phyloP scores from a whole-genome alignment of 53 echinoderm and acorn worm genomes.

The Holothuria leucospilota region DNA sequence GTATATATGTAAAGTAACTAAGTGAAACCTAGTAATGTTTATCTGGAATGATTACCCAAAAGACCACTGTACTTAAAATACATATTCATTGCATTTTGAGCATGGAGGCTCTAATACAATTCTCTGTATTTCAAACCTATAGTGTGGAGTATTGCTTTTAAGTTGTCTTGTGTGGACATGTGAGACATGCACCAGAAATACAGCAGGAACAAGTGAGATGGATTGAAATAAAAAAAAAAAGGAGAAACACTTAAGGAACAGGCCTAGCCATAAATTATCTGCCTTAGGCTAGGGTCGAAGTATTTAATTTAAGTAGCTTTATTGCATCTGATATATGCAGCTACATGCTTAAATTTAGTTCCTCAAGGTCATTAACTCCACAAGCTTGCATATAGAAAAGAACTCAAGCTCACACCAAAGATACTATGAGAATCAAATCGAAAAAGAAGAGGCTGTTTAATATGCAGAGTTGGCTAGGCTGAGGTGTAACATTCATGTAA shows the following conservation, averaged over 20 bases:
- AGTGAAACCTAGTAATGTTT: too few species aligned
- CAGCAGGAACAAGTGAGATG: too few species aligned
- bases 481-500: conserved; percentile 47
- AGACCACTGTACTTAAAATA: too few species aligned
- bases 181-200: too few species aligned
- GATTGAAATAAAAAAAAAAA: too few species aligned
- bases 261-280: conserved; percentile 16
- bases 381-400: conserved; percentile 18
- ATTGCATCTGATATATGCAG: conserved; percentile 5
- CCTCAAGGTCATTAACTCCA: conserved; percentile 40
- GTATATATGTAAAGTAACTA: too few species aligned
- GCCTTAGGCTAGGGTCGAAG: conserved; percentile 23
- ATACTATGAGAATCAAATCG: background rate
- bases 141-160: too few species aligned
- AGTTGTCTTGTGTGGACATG: too few species aligned
- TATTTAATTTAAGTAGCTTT: conserved; percentile 43
- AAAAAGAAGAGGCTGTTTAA: conserved; percentile 31
- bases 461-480: conserved; percentile 46
- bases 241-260: background rate
- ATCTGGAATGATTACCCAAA: too few species aligned
- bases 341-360: conserved; percentile 17
- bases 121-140: too few species aligned
- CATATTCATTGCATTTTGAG: too few species aligned
- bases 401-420: background rate
- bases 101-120: too few species aligned